A percentile compares a stretch with the other conserved stretches of the same genome.
Evolutionary conservation across 1,140 invertebrate genomes (phyloP).

Genomic region (Caerostris darwini): DNA sequence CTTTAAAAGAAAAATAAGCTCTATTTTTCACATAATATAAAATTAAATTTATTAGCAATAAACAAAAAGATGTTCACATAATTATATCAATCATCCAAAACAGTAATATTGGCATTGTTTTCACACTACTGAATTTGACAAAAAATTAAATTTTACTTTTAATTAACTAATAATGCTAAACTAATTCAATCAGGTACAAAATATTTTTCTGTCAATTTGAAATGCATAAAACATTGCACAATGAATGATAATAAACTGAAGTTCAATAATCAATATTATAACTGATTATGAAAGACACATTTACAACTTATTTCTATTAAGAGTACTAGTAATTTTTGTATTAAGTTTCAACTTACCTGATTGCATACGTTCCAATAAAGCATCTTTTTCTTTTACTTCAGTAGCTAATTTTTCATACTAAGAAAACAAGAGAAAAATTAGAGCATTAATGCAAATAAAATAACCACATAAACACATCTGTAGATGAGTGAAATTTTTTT

Average conservation of each 20-base stretch:
- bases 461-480: neutral
- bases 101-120: too few relatives aligned
- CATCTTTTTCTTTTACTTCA: slow-evolving; percentile 57
- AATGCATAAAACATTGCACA: neutral
- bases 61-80: too few relatives aligned
- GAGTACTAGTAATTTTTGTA: neutral
- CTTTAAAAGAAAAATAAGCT: too few relatives aligned
- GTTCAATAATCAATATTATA: neutral
- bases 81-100: too few relatives aligned
- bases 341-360: slow-evolving; percentile 22
- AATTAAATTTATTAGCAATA: too few relatives aligned
- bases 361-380: slow-evolving; percentile 37
- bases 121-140: too few relatives aligned
- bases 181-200: too few relatives aligned
- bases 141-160: neutral
- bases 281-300: neutral
- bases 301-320: neutral
- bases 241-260: neutral
- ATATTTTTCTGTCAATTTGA: too few relatives aligned
- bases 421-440: neutral
- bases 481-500: neutral
- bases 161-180: neutral
- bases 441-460: neutral
- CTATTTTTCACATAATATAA: too few relatives aligned
- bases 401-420: slow-evolving; percentile 24